These are phyloP conservation scores for Dipodomys ordii DNA, from an alignment of 2,113 vertebrate species.

Conservation along the genomic window DNA sequence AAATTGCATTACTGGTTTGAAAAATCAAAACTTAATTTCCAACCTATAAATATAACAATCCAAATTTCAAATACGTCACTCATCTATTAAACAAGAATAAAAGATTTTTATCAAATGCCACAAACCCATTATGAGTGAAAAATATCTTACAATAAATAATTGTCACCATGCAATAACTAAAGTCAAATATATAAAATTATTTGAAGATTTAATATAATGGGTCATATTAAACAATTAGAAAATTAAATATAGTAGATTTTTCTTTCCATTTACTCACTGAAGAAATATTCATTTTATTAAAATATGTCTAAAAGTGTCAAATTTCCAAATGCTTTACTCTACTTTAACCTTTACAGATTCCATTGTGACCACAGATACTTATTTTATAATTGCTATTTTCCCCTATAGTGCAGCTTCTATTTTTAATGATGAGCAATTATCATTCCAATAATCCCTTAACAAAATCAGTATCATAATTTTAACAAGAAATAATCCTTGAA, in stretches of 20 bases:
- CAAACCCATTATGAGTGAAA: not conserved
- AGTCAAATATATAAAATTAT: slow-evolving; percentile 13
- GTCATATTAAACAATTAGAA: too few relatives aligned
- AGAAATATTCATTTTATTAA: slow-evolving; percentile 38
- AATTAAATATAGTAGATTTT: not conserved
- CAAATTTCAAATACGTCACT: not conserved
- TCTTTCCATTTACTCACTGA: slow-evolving; percentile 42
- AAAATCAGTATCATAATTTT: slow-evolving; percentile 11
- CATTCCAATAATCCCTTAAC: not conserved
- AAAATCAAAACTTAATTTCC: slow-evolving; percentile 10
- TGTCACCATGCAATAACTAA: not conserved
- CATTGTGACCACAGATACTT: slow-evolving; percentile 17
- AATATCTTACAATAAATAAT: not conserved
- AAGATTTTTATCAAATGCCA: slow-evolving; percentile 36
- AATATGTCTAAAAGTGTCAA: not conserved
- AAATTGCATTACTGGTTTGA: not conserved
- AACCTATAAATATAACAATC: slow-evolving; percentile 16
- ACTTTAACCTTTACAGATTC: slow-evolving; percentile 38
- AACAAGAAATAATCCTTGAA: not conserved
- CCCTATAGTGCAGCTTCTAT: not conserved
- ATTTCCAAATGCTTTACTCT: slow-evolving; percentile 53
- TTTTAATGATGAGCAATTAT: slow-evolving; percentile 37
- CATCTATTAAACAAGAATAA: not conserved
- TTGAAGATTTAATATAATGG: slow-evolving; percentile 43
- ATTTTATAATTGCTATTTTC: slow-evolving; percentile 48